Evolutionary conservation across 1,140 invertebrate species (phyloP).

Genomic region (Lepidurus arcticus): DNA sequence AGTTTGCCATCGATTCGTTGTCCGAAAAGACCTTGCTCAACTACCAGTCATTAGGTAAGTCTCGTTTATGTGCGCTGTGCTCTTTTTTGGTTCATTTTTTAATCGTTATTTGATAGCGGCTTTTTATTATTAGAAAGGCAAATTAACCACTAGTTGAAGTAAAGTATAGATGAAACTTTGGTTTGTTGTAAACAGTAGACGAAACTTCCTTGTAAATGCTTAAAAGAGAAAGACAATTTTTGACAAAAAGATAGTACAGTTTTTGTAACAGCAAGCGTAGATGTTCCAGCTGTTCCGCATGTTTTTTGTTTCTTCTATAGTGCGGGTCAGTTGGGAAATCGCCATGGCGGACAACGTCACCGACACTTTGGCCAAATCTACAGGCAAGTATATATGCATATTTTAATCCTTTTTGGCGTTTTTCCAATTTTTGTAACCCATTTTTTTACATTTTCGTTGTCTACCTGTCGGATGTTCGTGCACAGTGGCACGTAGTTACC

Average conservation of each 20-base stretch:
- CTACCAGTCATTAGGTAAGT: slow-evolving; percentile 1
- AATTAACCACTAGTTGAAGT: no score
- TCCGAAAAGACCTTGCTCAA: background rate
- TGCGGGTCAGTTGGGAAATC: slow-evolving; percentile 5
- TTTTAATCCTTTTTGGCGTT: background rate
- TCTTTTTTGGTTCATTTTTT: background rate
- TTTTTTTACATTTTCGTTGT: background rate
- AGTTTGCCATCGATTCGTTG: background rate
- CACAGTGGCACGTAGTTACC: background rate
- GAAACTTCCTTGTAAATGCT: no score
- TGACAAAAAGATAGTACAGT: background rate
- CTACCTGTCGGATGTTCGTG: background rate
- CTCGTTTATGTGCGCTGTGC: background rate
- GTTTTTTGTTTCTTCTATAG: slow-evolving; percentile 16
- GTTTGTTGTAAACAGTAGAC: no score
- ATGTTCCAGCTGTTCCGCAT: slow-evolving; percentile 13
- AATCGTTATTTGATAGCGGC: background rate
- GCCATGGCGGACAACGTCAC: slow-evolving; percentile 16
- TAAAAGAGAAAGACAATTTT: no score
- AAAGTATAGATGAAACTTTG: no score
- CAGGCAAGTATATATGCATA: slow-evolving; percentile 4
- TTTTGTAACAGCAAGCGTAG: background rate
- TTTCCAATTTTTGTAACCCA: background rate
- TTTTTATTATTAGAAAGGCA: no score
- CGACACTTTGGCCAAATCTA: slow-evolving; percentile 8